Evolutionary conservation across 2,113 vertebrate species (phyloP).

Genomic region (Leptodactylus fuscus): DNA sequence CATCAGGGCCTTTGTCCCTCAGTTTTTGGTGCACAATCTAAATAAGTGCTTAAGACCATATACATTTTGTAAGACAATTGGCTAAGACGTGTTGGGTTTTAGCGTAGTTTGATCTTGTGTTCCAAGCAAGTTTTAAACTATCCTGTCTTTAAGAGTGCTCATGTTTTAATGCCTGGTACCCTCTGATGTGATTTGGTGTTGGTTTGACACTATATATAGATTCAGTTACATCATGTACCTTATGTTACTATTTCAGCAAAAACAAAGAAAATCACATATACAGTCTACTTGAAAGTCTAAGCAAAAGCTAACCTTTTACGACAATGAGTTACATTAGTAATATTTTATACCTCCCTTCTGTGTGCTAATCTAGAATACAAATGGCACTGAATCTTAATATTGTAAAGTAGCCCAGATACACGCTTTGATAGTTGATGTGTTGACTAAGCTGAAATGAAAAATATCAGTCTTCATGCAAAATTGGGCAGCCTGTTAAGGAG

Average conservation of each 20-base stretch:
- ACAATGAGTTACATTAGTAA: neutral
- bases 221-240: conserved; percentile 9
- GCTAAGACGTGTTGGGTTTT: conserved; percentile 31
- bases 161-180: conserved; percentile 40
- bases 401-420: neutral
- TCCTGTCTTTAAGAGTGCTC: conserved; percentile 36
- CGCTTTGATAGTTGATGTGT: no score
- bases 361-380: neutral
- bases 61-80: conserved; percentile 13
- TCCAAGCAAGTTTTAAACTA: conserved; percentile 28
- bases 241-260: conserved; percentile 16
- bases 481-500: no score
- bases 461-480: neutral
- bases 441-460: no score
- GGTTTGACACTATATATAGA: conserved; percentile 41
- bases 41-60: conserved; percentile 38
- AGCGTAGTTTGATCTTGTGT: conserved; percentile 37
- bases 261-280: neutral
- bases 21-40: neutral
- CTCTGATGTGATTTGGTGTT: conserved; percentile 36
- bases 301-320: neutral
- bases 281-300: neutral
- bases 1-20: conserved; percentile 19
- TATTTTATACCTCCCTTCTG: neutral
- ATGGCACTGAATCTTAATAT: neutral